phyloP scores from a whole-genome alignment of 2,797 vertebrate genomes.

The Loriculus beryllinus region DNA sequence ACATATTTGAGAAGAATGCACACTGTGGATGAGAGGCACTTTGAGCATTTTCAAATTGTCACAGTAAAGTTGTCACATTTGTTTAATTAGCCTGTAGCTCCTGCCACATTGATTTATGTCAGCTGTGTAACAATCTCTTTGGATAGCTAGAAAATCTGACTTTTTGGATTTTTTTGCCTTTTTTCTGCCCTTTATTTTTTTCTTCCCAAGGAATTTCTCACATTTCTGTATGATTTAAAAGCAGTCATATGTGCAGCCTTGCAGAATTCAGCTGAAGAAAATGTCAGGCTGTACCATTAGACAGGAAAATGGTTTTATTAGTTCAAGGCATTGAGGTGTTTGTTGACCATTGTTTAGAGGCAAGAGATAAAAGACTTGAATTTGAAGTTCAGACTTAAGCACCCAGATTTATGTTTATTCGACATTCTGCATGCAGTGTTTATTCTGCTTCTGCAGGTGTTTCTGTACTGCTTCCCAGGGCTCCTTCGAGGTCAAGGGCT shows the following conservation, averaged over 20 bases:
- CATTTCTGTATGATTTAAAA: slow-evolving; percentile 34
- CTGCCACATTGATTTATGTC: slow-evolving; percentile 59
- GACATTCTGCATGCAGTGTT: neutral
- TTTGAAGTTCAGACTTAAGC: neutral
- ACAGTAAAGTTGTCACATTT: slow-evolving; percentile 56
- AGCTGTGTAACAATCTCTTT: slow-evolving; percentile 35
- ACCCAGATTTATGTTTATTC: neutral
- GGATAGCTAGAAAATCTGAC: slow-evolving; percentile 51
- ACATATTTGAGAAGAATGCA: slow-evolving; percentile 17
- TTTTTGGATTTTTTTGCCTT: neutral
- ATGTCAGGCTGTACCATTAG: neutral
- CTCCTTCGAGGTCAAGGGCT: neutral
- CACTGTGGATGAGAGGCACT: slow-evolving; percentile 3
- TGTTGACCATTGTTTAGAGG: neutral
- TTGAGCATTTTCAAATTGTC: slow-evolving; percentile 43
- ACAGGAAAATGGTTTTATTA: slow-evolving; percentile 1
- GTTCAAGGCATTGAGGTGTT: neutral
- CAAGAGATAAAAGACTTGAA: neutral
- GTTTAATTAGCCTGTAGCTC: slow-evolving; percentile 66
- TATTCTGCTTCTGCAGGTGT: neutral
- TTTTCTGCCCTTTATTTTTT: neutral
- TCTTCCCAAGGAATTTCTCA: neutral
- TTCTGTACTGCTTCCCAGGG: neutral
- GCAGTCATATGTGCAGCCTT: neutral
- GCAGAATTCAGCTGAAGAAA: neutral